Conservation (phyloP, 1,140 invertebrate species). For the Drosophila carrolli region DNA sequence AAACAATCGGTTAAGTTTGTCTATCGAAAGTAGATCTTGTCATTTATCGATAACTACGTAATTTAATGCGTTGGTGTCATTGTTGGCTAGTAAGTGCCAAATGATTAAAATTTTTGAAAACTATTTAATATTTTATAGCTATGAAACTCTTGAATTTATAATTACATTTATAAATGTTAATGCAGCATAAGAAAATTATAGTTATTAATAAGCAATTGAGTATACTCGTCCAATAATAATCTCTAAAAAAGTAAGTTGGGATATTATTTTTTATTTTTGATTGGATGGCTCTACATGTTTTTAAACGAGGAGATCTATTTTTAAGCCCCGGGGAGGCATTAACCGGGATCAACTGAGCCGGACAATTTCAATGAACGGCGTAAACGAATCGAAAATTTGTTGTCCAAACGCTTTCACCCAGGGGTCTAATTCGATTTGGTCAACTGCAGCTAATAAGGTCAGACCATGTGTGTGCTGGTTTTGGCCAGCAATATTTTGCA, state of each 20-base stretch:
- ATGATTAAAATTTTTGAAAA: background rate
- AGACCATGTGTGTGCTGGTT: constrained; percentile 19
- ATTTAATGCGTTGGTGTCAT: too few relatives aligned
- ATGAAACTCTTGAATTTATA: too few relatives aligned
- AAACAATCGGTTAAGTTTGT: too few relatives aligned
- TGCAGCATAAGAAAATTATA: too few relatives aligned
- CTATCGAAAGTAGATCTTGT: too few relatives aligned
- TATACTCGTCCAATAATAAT: too few relatives aligned
- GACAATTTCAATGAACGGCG: constrained; percentile 36
- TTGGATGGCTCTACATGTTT: background rate
- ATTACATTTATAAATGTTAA: too few relatives aligned
- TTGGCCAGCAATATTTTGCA: constrained; percentile 31
- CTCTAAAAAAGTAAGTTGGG: too few relatives aligned
- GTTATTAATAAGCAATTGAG: too few relatives aligned
- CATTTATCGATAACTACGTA: too few relatives aligned
- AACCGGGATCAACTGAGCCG: constrained; percentile 53
- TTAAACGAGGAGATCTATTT: background rate
- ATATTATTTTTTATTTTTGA: too few relatives aligned
- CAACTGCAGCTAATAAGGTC: constrained; percentile 67
- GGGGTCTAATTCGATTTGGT: constrained; percentile 74
- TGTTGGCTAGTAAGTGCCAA: background rate
- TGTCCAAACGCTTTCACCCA: constrained; percentile 59
- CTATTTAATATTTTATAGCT: too few relatives aligned
- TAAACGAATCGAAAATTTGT: constrained; percentile 71
- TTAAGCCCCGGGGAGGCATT: constrained; percentile 15